Percentiles rank a stretch among this genome's conserved stretches.
Evolutionary conservation across 2,888 invertebrate genomes (phyloP).

Genomic region (Andrena dorsata): DNA sequence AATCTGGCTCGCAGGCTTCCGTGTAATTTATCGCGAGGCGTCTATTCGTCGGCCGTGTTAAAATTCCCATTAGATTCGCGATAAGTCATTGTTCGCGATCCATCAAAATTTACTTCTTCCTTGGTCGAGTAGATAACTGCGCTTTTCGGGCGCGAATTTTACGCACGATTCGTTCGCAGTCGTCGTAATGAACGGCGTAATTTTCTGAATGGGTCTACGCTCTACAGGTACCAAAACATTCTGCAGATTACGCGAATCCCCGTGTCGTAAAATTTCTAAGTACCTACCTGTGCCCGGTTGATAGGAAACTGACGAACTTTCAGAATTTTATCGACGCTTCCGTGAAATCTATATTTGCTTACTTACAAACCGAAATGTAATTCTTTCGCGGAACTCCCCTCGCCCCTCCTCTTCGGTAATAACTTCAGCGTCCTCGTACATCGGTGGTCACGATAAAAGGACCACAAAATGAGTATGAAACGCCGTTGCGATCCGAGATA

Average conservation of each 20-base stretch:
- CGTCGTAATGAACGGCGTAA: neutral
- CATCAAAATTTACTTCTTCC: neutral
- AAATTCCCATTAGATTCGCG: conserved; percentile 10
- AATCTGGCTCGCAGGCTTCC: conserved; percentile 35
- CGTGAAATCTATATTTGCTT: conserved; percentile 57
- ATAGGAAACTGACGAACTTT: conserved; percentile 50
- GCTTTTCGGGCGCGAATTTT: neutral
- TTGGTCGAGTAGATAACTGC: neutral
- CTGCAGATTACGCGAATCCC: conserved; percentile 1
- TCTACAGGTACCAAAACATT: conserved; percentile 6
- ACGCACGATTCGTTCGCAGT: neutral
- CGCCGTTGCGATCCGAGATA: conserved; percentile 53
- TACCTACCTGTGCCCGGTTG: neutral
- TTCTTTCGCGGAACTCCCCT: conserved; percentile 5
- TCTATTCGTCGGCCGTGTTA: neutral
- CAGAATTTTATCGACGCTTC: conserved; percentile 48
- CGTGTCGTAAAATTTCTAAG: conserved; percentile 39
- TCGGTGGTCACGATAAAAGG: conserved; percentile 47
- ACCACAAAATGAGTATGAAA: conserved; percentile 61
- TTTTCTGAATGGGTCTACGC: neutral
- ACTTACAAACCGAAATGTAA: conserved; percentile 54
- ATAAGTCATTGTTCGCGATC: conserved; percentile 1
- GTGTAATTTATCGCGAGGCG: conserved; percentile 16
- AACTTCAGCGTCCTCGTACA: conserved; percentile 40
- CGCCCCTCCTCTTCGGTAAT: conserved; percentile 11